A percentile compares a stretch with the other conserved stretches of the same genome.
phyloP scores from a whole-genome alignment of 37 sponge, comb jelly and placozoan species.

The Amphimedon queenslandica region DNA sequence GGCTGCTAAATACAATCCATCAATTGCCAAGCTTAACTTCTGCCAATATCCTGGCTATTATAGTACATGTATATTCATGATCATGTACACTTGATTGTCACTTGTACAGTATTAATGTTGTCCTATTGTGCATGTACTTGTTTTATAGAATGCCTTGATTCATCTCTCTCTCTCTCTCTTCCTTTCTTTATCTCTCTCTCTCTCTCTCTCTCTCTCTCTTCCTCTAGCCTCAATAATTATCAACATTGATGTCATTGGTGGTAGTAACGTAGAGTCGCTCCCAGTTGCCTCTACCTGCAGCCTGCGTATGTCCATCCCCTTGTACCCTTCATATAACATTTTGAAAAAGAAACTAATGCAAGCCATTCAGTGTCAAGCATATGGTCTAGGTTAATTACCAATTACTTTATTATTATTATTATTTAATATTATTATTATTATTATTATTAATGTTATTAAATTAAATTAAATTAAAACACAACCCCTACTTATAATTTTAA shows the following conservation, averaged over 20 bases:
- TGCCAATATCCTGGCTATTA: too few relatives aligned
- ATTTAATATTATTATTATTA: not conserved
- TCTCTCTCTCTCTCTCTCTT: slow-evolving; percentile 9
- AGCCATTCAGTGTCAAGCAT: slow-evolving; percentile 83
- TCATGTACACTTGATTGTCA: not conserved
- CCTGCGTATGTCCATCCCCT: slow-evolving; percentile 82
- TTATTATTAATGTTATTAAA: not conserved
- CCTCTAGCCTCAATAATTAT: slow-evolving; percentile 25
- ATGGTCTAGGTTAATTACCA: slow-evolving; percentile 55
- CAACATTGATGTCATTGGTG: slow-evolving; percentile 61
- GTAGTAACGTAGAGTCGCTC: slow-evolving; percentile 58
- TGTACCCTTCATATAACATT: slow-evolving; percentile 76
- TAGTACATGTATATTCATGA: too few relatives aligned
- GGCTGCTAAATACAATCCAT: too few relatives aligned
- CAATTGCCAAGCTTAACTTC: too few relatives aligned
- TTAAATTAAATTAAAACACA: not conserved
- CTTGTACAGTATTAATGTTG: not conserved
- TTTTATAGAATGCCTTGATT: too few relatives aligned
- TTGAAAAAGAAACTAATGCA: slow-evolving; percentile 79
- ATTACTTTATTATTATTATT: not conserved
- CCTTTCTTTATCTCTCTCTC: slow-evolving; percentile 24
- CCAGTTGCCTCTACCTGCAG: slow-evolving; percentile 93
- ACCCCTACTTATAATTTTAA: not conserved
- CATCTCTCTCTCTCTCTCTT: not conserved
- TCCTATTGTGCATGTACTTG: not conserved